phyloP scores from a whole-genome alignment of 2,113 vertebrate species.

The Eretmochelys imbricata region DNA sequence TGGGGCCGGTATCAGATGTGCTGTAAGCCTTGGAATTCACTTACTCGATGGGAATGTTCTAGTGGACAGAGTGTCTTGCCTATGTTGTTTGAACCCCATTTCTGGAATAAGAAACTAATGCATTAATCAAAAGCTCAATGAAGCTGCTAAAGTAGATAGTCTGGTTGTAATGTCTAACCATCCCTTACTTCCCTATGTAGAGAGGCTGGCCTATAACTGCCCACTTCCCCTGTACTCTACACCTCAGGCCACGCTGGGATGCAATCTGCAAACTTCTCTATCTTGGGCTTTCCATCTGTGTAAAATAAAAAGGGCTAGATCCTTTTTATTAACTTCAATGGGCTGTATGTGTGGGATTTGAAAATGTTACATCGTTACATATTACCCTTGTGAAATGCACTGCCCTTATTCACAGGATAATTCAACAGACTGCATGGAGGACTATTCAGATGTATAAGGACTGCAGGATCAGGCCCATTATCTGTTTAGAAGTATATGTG shows the following conservation, averaged over 20 bases:
- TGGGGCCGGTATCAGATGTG: background rate
- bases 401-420: background rate
- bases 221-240: conserved; percentile 32
- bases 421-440: background rate
- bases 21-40: conserved; percentile 22
- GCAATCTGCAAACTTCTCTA: background rate
- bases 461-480: background rate
- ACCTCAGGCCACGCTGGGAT: conserved; percentile 30
- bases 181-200: background rate
- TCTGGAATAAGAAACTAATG: conserved; percentile 34
- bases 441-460: fast-evolving
- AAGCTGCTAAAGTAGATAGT: background rate
- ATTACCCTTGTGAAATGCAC: background rate
- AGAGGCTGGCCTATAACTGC: conserved; percentile 17
- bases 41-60: background rate
- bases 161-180: background rate
- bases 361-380: background rate
- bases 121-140: conserved; percentile 34
- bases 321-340: conserved; percentile 47
- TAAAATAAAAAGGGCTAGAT: conserved; percentile 17
- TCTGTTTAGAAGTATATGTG: fast-evolving
- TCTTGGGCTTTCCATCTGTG: conserved; percentile 20
- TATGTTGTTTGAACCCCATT: background rate
- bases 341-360: background rate
- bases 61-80: conserved; percentile 6